A percentile compares a stretch with the other conserved stretches of the same genome.
Conservation (phyloP, 2,888 invertebrate genomes). For the Petrolisthes cinctipes region DNA sequence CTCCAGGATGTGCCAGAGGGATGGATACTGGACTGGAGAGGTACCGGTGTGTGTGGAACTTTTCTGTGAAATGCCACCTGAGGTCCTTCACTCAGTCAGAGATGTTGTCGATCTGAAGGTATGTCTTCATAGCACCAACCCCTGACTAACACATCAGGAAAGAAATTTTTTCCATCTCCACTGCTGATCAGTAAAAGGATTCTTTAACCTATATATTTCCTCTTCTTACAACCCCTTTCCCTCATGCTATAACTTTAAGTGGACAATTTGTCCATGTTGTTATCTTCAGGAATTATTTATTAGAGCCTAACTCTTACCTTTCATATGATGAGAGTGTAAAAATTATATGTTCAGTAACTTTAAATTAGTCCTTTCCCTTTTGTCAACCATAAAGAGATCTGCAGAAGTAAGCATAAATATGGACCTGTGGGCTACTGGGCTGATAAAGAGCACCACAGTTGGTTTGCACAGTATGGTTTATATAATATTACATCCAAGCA, state of each 20-base stretch:
- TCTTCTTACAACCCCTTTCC: neutral
- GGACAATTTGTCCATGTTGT: neutral
- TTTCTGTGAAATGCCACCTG: slow-evolving; percentile 53
- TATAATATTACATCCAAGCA: neutral
- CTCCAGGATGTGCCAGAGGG: slow-evolving; percentile 58
- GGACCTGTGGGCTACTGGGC: too few relatives aligned
- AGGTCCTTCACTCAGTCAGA: slow-evolving; percentile 46
- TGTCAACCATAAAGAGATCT: too few relatives aligned
- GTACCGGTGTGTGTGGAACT: slow-evolving; percentile 60
- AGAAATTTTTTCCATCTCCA: neutral
- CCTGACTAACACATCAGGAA: neutral
- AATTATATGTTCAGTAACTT: too few relatives aligned
- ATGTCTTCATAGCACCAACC: neutral
- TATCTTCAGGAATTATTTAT: too few relatives aligned
- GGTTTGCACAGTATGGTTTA: too few relatives aligned
- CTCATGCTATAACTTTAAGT: neutral
- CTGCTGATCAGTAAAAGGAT: neutral
- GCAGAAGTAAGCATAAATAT: too few relatives aligned
- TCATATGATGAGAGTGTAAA: too few relatives aligned
- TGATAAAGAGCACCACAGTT: too few relatives aligned
- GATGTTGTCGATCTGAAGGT: slow-evolving; percentile 51
- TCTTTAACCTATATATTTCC: too few relatives aligned
- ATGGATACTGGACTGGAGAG: slow-evolving; percentile 61
- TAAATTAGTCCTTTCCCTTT: too few relatives aligned
- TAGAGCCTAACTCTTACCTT: too few relatives aligned